Evolutionary conservation across 2,797 vertebrate genomes (phyloP).

Genomic region (Lophotriccus pileatus): DNA sequence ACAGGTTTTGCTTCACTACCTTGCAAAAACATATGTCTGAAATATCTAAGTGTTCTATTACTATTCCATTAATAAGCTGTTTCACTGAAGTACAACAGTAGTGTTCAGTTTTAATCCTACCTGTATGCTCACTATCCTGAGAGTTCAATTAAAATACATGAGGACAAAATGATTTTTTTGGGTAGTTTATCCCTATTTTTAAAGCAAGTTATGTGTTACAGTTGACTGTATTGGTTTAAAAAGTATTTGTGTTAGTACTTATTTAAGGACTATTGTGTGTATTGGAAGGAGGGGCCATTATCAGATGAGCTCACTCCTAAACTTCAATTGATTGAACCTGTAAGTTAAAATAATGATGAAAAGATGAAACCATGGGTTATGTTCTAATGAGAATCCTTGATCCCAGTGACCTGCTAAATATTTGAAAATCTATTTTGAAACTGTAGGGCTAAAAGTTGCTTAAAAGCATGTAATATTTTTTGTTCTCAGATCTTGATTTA

Average conservation of each 20-base stretch:
- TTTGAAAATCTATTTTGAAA: background rate
- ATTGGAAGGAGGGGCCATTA: background rate
- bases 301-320: background rate
- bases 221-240: background rate
- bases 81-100: background rate
- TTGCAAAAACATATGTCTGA: background rate
- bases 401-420: background rate
- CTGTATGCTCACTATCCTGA: background rate
- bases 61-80: background rate
- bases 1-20: background rate
- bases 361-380: background rate
- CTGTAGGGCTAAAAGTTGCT: background rate
- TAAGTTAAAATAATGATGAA: background rate
- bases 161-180: background rate
- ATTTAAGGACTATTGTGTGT: background rate
- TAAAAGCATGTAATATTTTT: background rate
- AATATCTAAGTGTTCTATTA: background rate
- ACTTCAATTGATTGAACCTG: background rate
- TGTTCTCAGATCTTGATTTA: background rate
- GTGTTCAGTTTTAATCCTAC: background rate
- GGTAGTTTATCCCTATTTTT: background rate
- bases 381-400: background rate
- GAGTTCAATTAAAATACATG: background rate
- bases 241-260: background rate
- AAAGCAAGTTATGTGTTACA: background rate